These are phyloP conservation scores for Drosophila nannoptera DNA, from an alignment of 1,140 invertebrate species.

Conservation along the genomic window DNA sequence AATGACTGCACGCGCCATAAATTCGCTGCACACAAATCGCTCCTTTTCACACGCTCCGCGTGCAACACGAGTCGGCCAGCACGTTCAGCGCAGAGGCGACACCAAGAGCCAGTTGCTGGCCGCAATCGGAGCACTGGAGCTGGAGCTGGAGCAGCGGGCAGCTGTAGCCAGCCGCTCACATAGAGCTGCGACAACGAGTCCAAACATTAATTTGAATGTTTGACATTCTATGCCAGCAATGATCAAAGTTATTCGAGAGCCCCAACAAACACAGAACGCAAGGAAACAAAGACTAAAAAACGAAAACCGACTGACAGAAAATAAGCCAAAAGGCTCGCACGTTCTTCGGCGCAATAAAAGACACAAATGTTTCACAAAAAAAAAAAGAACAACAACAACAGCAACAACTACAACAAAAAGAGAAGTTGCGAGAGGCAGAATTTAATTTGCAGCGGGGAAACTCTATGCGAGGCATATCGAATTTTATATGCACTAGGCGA, in stretches of 20 bases:
- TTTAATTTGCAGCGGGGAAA: slow-evolving; percentile 16
- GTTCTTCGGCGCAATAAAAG: slow-evolving; percentile 47
- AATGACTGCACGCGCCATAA: slow-evolving; percentile 70
- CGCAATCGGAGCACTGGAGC: slow-evolving; percentile 31
- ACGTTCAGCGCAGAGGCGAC: slow-evolving; percentile 42
- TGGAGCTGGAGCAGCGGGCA: slow-evolving; percentile 15
- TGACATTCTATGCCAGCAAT: slow-evolving; percentile 63
- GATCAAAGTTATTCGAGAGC: slow-evolving; percentile 64
- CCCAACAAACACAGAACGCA: not conserved
- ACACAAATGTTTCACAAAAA: slow-evolving; percentile 16
- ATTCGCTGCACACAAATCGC: slow-evolving; percentile 40
- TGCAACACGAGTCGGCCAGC: slow-evolving; percentile 46
- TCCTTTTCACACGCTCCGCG: slow-evolving; percentile 65
- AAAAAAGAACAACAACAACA: slow-evolving; percentile 13
- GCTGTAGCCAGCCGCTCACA: slow-evolving; percentile 33
- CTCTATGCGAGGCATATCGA: slow-evolving; percentile 1
- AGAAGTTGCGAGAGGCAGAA: not conserved
- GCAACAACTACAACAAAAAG: not conserved
- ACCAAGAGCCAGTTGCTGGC: not conserved
- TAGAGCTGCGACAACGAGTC: slow-evolving; percentile 18
- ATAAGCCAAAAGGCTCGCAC: slow-evolving; percentile 32
- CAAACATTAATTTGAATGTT: slow-evolving; percentile 68
- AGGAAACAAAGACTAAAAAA: slow-evolving; percentile 4
- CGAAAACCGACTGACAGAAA: not conserved
- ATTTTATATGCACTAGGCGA: slow-evolving; percentile 12